These are phyloP conservation scores for Chymomyza costata DNA, from an alignment of 1,140 invertebrate species.

Conservation along the genomic window DNA sequence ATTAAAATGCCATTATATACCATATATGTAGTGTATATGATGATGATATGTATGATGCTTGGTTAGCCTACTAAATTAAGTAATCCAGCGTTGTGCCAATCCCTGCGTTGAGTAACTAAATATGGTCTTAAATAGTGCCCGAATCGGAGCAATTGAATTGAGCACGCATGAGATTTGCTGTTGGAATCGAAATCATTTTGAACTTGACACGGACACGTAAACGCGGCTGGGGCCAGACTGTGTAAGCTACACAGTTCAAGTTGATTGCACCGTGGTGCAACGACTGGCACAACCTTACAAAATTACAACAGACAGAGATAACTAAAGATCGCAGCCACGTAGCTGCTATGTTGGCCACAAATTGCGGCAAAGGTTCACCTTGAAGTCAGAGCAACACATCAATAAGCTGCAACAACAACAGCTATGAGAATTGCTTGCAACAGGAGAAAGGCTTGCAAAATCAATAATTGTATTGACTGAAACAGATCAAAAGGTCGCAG, in stretches of 20 bases:
- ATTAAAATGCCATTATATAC: conserved; percentile 68
- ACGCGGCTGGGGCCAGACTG: not conserved
- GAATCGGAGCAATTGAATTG: too few species aligned
- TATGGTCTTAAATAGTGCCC: conserved; percentile 23
- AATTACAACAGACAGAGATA: too few species aligned
- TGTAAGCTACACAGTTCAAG: conserved; percentile 32
- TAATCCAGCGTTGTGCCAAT: conserved; percentile 37
- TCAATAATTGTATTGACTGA: conserved; percentile 71
- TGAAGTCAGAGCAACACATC: conserved; percentile 24
- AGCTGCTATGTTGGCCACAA: too few species aligned
- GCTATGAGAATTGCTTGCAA: not conserved
- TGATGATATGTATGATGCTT: too few species aligned
- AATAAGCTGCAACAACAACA: conserved; percentile 27
- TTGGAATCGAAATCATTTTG: conserved; percentile 24
- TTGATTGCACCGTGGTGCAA: conserved; percentile 47
- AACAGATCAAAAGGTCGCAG: conserved; percentile 63
- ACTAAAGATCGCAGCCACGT: conserved; percentile 53
- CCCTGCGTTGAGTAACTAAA: conserved; percentile 51
- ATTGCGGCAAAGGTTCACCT: conserved; percentile 47
- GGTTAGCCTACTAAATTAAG: too few species aligned
- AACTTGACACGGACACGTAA: conserved; percentile 1
- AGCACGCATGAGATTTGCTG: conserved; percentile 9
- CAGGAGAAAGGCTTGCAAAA: conserved; percentile 41
- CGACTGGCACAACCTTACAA: too few species aligned
- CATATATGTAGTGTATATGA: conserved; percentile 2